Percentiles rank a stretch among this genome's conserved stretches.
Evolutionary conservation across 2,797 vertebrate species (phyloP).

Genomic region (Menidia menidia): DNA sequence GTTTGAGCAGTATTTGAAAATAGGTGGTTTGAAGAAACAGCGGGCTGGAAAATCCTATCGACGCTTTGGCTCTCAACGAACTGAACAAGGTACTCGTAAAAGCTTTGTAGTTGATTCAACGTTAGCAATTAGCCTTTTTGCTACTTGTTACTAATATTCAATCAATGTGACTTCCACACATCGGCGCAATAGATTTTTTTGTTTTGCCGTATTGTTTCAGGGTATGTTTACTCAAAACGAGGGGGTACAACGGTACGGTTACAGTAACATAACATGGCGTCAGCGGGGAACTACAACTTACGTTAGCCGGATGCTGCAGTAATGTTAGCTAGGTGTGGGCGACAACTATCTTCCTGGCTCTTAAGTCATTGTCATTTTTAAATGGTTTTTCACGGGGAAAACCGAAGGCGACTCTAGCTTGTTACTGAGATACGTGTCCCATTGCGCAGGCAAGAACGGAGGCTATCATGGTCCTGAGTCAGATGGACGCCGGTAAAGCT

Average conservation of each 20-base stretch:
- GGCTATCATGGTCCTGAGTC: slow-evolving; percentile 85
- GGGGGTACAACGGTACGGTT: slow-evolving; percentile 7
- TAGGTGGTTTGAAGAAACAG: slow-evolving; percentile 28
- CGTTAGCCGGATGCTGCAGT: slow-evolving; percentile 55
- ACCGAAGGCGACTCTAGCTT: neutral
- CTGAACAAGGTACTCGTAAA: slow-evolving; percentile 45
- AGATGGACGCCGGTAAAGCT: slow-evolving; percentile 84
- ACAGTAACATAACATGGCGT: slow-evolving; percentile 52
- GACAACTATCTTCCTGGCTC: neutral
- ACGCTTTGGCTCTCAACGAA: slow-evolving; percentile 53
- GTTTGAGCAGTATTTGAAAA: slow-evolving; percentile 72
- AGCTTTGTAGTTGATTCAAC: neutral
- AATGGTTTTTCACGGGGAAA: neutral
- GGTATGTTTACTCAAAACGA: neutral
- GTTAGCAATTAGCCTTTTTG: slow-evolving; percentile 68
- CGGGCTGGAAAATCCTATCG: slow-evolving; percentile 15
- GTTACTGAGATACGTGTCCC: slow-evolving; percentile 9
- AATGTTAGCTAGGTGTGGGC: slow-evolving; percentile 48
- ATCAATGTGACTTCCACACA: neutral
- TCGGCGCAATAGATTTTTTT: neutral
- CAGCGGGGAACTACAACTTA: slow-evolving; percentile 39
- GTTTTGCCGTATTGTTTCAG: neutral
- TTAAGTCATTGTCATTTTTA: neutral
- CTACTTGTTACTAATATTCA: slow-evolving; percentile 47
- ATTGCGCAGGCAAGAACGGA: slow-evolving; percentile 33